Percentiles rank a stretch among this genome's conserved stretches.
Conservation (phyloP, 2,888 invertebrate genomes). For the Seladonia tumulorum region DNA sequence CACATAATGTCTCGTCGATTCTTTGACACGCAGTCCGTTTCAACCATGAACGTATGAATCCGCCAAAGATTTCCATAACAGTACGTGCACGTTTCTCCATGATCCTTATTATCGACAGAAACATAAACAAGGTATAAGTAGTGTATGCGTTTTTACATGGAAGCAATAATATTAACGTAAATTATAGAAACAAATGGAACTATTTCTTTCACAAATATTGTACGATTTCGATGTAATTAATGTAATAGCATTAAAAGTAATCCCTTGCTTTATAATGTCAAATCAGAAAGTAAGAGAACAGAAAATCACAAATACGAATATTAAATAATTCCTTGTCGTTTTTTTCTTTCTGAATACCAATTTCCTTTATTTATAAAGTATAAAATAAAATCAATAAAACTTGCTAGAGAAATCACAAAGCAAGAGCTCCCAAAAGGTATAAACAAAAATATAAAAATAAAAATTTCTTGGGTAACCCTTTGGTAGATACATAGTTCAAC, state of each 20-base stretch:
- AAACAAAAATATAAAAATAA: conserved; percentile 4
- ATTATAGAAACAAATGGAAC: not conserved
- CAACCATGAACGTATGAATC: conserved; percentile 67
- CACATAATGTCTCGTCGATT: conserved; percentile 62
- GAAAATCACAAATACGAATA: not conserved
- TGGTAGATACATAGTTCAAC: conserved; percentile 42
- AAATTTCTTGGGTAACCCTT: not conserved
- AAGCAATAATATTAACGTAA: not conserved
- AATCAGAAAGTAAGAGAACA: not conserved
- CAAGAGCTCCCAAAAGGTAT: not conserved
- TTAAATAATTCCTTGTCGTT: not conserved
- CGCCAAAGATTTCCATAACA: not conserved
- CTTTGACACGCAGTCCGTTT: conserved; percentile 78
- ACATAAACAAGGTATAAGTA: not conserved
- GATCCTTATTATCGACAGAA: not conserved
- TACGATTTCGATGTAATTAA: not conserved
- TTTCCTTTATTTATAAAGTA: not conserved
- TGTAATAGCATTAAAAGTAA: not conserved
- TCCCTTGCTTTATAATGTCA: not conserved
- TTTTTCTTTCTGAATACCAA: not conserved
- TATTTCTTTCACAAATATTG: not conserved
- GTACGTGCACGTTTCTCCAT: not conserved
- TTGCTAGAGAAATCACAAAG: not conserved
- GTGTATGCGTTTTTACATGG: not conserved
- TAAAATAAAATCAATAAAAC: not conserved